These are phyloP conservation scores for Alosa alosa DNA, from an alignment of 2,113 vertebrate species.

Conservation along the genomic window DNA sequence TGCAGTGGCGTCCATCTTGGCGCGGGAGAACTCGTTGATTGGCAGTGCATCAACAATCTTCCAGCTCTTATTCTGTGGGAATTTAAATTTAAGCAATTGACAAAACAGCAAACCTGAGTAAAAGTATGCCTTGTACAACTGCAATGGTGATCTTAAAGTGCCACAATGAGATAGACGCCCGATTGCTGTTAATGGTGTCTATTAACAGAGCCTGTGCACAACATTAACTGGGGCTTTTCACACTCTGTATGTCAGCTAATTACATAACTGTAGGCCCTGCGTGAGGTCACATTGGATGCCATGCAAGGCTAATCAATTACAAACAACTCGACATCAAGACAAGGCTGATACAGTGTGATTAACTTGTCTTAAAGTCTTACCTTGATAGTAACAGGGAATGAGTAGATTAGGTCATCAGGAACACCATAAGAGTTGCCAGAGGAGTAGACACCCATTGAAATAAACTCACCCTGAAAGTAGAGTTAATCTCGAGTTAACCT, in stretches of 20 bases:
- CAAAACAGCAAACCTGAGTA: background rate
- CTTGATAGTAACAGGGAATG: slow-evolving; percentile 94
- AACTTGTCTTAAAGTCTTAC: slow-evolving; percentile 55
- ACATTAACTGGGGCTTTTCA: too few relatives aligned
- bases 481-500: background rate
- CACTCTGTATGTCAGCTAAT: too few relatives aligned
- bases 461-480: slow-evolving; percentile 81
- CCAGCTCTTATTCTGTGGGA: slow-evolving; percentile 84
- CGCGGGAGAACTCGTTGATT: slow-evolving; percentile 87
- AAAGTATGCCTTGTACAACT: too few relatives aligned
- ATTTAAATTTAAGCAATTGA: background rate
- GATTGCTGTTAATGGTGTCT: too few relatives aligned
- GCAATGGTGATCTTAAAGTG: too few relatives aligned
- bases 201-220: too few relatives aligned
- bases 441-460: slow-evolving; percentile 96
- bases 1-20: slow-evolving; percentile 89
- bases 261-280: too few relatives aligned
- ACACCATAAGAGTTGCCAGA: slow-evolving; percentile 86
- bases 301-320: too few relatives aligned
- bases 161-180: too few relatives aligned
- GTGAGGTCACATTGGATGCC: too few relatives aligned
- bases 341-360: too few relatives aligned
- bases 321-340: too few relatives aligned
- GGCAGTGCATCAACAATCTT: slow-evolving; percentile 86
- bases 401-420: slow-evolving; percentile 89